Base-by-base conservation (phyloP, 2,888 invertebrate species). In the Tetragonisca angustula region DNA sequence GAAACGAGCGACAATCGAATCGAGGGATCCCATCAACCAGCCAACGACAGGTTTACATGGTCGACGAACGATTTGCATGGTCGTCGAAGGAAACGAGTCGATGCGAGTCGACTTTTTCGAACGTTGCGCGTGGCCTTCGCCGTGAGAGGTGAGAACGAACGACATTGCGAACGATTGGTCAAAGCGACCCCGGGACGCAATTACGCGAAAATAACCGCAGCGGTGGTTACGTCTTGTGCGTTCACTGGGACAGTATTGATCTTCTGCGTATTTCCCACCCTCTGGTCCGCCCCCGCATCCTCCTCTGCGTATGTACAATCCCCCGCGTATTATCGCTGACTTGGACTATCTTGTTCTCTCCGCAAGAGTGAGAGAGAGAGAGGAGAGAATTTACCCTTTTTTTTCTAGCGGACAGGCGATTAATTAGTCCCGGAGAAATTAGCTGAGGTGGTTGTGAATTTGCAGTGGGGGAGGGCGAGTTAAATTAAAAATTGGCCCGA, bases 141-240 rank as follows among this genome's bases (percentile, higher is more conserved):
- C 17, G 17, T 1, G 19, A 9, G 13, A 27, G 32, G 4, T 32
- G 19, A 21, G 9, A 43, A 59, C 9, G 15, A 2, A n/a, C 36
- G 54, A 82, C 32, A 32, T 50, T 59, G 32, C 70, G 61, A 59
- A 49, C 54, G 70, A 49, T 59, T 73, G 50, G 77, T 77, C 83
- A 83, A 74, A 70, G 61, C 27, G 49, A 61, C 19, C 19, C 43
- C 9, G 24, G 24, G 74, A 82, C 64, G 83, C 73, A 77, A 82
- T 83, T 83, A 83, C 71, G 68, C 49, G 83, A 82, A 77, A 83
- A 82, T 82, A 82, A 83, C 83, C 83, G 83, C 83, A 82, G 83
- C 73, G 70, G 76, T 77, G 83, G 83, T 83, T 83, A 77, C 83
- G 73, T 83, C 83, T 83, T 83, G 83, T 83, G 83, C 83, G 83